A percentile compares a stretch with the other conserved stretches of the same genome.
phyloP scores from a whole-genome alignment of 2,797 vertebrate species.

The Loriculus beryllinus region DNA sequence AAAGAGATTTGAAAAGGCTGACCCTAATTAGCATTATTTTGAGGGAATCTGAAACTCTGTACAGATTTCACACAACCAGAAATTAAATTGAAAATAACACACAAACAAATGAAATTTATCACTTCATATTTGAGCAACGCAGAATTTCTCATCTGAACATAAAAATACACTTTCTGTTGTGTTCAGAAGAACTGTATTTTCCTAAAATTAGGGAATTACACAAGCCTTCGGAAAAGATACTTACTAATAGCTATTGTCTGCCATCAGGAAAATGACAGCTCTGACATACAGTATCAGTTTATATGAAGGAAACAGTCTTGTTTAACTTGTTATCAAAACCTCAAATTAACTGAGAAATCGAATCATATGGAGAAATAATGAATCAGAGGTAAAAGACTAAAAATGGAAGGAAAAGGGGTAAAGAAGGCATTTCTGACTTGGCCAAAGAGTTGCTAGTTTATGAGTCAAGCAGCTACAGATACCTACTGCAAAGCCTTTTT shows the following conservation, averaged over 20 bases:
- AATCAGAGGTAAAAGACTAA: not conserved
- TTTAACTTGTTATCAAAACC: not conserved
- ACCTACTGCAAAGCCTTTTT: not conserved
- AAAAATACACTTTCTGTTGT: not conserved
- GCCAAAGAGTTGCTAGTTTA: not conserved
- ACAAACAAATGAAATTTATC: not conserved
- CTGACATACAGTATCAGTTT: not conserved
- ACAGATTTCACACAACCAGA: not conserved
- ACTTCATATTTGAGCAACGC: not conserved
- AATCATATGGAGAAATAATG: not conserved
- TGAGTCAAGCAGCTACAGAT: not conserved
- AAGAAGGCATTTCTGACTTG: not conserved
- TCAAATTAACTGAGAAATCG: not conserved
- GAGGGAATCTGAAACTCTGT: not conserved
- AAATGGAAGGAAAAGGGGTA: not conserved
- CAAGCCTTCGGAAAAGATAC: not conserved
- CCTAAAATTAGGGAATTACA: not conserved
- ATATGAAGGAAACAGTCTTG: not conserved
- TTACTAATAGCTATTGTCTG: not conserved
- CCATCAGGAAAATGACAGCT: not conserved
- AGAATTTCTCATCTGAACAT: not conserved
- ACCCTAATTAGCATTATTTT: not conserved
- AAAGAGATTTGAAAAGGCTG: not conserved
- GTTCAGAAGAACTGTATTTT: not conserved
- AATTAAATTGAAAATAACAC: not conserved